Percentiles rank a stretch among this genome's conserved stretches.
Conservation (phyloP, 2,797 vertebrate species). For the Rhynchotus rufescens region DNA sequence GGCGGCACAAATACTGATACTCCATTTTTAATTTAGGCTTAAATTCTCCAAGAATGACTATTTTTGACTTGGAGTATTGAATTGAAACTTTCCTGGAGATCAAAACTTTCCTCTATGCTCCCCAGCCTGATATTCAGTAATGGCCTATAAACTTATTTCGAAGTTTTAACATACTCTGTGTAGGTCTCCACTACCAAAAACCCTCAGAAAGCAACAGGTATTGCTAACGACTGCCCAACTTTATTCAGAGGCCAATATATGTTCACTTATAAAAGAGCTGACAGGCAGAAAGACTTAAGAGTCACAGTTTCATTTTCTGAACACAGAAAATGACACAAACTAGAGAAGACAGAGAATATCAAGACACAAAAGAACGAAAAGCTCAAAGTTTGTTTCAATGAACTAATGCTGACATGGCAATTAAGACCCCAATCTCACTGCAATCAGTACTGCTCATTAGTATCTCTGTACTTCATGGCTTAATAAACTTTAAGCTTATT, state of each 20-base stretch:
- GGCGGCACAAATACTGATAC: neutral
- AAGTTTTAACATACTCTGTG: neutral
- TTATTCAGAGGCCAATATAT: neutral
- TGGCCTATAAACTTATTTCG: neutral
- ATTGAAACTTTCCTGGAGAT: no score
- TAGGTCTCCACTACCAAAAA: neutral
- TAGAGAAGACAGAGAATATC: conserved; percentile 6
- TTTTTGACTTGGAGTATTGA: neutral
- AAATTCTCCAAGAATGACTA: neutral
- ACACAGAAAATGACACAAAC: neutral
- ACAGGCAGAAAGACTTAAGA: conserved; percentile 1
- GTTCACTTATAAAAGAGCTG: neutral
- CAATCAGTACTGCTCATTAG: neutral
- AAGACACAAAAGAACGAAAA: neutral
- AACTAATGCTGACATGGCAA: neutral
- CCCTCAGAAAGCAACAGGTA: neutral
- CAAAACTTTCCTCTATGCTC: neutral
- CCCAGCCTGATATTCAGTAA: neutral
- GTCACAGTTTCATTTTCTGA: conserved; percentile 18
- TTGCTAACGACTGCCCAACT: neutral
- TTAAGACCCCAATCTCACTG: neutral
- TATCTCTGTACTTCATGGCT: neutral
- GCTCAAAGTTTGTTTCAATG: neutral
- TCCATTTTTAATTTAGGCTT: neutral
- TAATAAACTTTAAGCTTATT: neutral